These are phyloP conservation scores for Delphinus delphis DNA, from an alignment of 2,113 vertebrate species.

Conservation along the genomic window DNA sequence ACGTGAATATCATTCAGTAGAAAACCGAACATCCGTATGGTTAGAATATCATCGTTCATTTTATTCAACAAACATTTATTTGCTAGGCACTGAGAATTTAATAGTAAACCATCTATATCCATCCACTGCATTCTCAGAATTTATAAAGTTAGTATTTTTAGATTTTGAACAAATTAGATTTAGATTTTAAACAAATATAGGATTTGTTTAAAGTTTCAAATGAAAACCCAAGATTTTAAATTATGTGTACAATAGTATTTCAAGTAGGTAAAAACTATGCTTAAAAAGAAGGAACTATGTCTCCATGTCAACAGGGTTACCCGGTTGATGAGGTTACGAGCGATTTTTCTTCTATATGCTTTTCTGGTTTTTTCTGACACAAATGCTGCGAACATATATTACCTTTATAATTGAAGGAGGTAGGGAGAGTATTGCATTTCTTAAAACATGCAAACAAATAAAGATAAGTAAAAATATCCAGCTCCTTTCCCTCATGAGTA, in stretches of 20 bases:
- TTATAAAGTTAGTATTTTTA: slow-evolving; percentile 6
- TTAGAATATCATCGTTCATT: slow-evolving; percentile 4
- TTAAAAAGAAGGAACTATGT: neutral
- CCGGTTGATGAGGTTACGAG: neutral
- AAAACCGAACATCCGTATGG: neutral
- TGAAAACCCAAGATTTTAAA: slow-evolving; percentile 16
- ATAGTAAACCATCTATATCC: neutral
- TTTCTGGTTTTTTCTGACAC: neutral
- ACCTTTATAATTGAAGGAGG: neutral
- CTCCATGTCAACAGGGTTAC: neutral
- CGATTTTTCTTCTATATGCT: neutral
- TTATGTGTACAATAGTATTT: neutral
- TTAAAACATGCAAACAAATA: neutral
- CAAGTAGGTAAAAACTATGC: neutral
- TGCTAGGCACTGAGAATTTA: neutral
- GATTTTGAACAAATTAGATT: neutral
- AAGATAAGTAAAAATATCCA: neutral
- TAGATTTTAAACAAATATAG: too few species aligned
- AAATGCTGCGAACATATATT: neutral
- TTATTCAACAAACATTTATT: neutral
- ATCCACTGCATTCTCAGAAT: neutral
- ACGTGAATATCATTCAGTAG: neutral
- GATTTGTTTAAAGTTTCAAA: neutral
- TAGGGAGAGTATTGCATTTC: neutral
- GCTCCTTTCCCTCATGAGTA: neutral